Percentiles rank a stretch among this genome's conserved stretches.
Conservation (phyloP, 2,888 invertebrate genomes). For the Tenthredo mesomela region DNA sequence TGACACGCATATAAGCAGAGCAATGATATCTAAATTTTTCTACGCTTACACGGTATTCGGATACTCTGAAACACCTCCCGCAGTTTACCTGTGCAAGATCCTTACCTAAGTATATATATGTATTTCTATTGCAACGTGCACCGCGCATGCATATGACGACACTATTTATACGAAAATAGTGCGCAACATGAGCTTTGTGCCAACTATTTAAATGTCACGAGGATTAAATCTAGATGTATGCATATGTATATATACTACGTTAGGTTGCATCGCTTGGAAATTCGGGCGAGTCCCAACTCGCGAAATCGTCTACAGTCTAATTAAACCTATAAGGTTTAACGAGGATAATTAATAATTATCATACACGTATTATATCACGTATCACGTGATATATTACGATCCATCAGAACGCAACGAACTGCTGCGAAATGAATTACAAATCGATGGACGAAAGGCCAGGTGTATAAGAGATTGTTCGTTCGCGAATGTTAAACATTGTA, state of each 20-base stretch:
- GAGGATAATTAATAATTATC: not conserved
- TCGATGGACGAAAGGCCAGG: conserved; percentile 2
- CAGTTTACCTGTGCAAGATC: not conserved
- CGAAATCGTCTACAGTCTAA: not conserved
- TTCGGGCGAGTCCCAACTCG: conserved; percentile 6
- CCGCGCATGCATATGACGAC: not conserved
- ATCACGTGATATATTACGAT: too few relatives aligned
- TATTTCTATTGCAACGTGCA: not conserved
- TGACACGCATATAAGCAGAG: not conserved
- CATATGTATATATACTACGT: not conserved
- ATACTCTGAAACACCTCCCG: not conserved
- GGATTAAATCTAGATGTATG: conserved; percentile 22
- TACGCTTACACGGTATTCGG: not conserved
- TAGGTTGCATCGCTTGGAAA: conserved; percentile 2
- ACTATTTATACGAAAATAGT: conserved; percentile 41
- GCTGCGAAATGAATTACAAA: not conserved
- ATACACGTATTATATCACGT: not conserved
- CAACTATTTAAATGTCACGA: conserved; percentile 34
- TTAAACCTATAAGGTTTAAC: not conserved
- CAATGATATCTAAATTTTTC: not conserved
- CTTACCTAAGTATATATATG: not conserved
- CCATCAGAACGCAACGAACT: not conserved
- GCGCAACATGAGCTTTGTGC: conserved; percentile 21
- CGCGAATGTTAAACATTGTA: not conserved
- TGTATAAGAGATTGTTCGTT: not conserved